Evolutionary conservation across 2,888 invertebrate genomes (phyloP).

Genomic region (Thysanoteuthis rhombus): DNA sequence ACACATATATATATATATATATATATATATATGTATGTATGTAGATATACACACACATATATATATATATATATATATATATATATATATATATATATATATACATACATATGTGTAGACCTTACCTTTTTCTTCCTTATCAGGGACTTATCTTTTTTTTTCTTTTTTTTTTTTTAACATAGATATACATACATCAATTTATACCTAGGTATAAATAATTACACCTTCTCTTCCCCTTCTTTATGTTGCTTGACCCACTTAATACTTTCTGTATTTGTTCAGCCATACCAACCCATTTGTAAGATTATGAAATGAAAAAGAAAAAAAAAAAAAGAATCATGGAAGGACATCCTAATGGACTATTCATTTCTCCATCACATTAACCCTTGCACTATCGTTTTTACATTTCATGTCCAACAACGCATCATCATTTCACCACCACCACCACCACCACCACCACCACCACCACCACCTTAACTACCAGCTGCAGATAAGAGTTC

Average conservation of each 20-base stretch:
- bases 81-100: not conserved
- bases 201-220: no score
- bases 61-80: not conserved
- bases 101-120: not conserved
- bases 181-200: no score
- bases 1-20: no score
- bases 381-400: not conserved
- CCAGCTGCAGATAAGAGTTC: not conserved
- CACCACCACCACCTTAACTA: not conserved
- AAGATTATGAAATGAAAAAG: not conserved
- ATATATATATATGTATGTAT: not conserved
- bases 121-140: not conserved
- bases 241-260: not conserved
- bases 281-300: not conserved
- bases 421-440: no score
- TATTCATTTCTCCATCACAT: not conserved
- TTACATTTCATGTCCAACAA: constrained; percentile 12
- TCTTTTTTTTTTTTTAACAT: no score
- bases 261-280: not conserved
- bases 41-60: not conserved
- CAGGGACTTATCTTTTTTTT: no score
- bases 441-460: no score
- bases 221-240: not conserved
- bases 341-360: not conserved
- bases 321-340: not conserved